These are phyloP conservation scores for Graphium colonna DNA, from an alignment of 2,888 invertebrate genomes.

Conservation along the genomic window DNA sequence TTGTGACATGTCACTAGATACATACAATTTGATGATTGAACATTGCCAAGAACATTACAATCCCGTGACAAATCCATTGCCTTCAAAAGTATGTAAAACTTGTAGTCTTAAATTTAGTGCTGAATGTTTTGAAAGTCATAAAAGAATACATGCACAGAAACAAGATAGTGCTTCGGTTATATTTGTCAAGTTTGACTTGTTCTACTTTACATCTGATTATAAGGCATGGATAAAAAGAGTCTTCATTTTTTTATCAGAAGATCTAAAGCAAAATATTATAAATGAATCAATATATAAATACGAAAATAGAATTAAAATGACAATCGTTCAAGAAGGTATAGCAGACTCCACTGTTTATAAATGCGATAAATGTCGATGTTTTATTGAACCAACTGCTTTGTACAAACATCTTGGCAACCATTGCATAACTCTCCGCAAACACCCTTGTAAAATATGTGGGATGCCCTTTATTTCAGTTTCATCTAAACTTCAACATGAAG, in stretches of 20 bases:
- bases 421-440: slow-evolving; percentile 39
- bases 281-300: slow-evolving; percentile 49
- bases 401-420: slow-evolving; percentile 42
- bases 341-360: slow-evolving; percentile 44
- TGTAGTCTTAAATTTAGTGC: slow-evolving; percentile 44
- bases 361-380: slow-evolving; percentile 50
- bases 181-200: slow-evolving; percentile 46
- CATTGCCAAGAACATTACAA: slow-evolving; percentile 58
- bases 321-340: slow-evolving; percentile 46
- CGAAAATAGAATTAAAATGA: slow-evolving; percentile 55
- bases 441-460: slow-evolving; percentile 49
- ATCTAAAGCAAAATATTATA: slow-evolving; percentile 37
- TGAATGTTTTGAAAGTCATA: slow-evolving; percentile 36
- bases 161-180: slow-evolving; percentile 27
- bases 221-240: slow-evolving; percentile 51
- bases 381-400: slow-evolving; percentile 41
- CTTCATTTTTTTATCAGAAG: slow-evolving; percentile 39
- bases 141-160: slow-evolving; percentile 33
- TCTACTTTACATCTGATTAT: slow-evolving; percentile 46
- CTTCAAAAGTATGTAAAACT: slow-evolving; percentile 33
- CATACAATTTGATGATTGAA: slow-evolving; percentile 53
- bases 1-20: slow-evolving; percentile 44
- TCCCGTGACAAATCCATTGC: slow-evolving; percentile 25
- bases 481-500: slow-evolving; percentile 43
- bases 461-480: slow-evolving; percentile 41